Evolutionary conservation across 2,113 vertebrate genomes (phyloP).

Genomic region (Sprattus sprattus): DNA sequence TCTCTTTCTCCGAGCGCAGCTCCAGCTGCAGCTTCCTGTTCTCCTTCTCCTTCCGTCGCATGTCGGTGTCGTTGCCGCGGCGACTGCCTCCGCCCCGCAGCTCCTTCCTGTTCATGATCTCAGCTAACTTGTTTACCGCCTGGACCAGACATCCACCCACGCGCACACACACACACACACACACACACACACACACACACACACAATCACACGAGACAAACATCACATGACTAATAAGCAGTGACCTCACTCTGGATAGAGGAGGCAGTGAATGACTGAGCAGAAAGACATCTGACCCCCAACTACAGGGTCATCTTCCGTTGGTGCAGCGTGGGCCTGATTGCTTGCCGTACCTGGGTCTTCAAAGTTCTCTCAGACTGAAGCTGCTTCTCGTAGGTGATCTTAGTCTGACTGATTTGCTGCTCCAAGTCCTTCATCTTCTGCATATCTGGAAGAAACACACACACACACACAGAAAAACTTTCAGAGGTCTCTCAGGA

Average conservation of each 20-base stretch:
- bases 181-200: neutral
- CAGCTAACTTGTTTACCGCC: slow-evolving; percentile 97
- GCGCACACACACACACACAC: neutral
- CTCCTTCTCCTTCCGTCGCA: slow-evolving; percentile 95
- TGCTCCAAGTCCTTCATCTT: slow-evolving; percentile 84
- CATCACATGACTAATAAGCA: neutral
- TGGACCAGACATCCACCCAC: slow-evolving; percentile 43
- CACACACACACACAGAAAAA: neutral
- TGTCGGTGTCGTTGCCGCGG: slow-evolving; percentile 91
- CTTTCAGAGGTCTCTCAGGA: too few species aligned
- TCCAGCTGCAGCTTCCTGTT: slow-evolving; percentile 97
- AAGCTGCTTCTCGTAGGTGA: slow-evolving; percentile 89
- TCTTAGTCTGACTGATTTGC: slow-evolving; percentile 80
- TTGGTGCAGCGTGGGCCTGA: neutral
- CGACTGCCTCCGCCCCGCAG: slow-evolving; percentile 78
- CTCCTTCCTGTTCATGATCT: slow-evolving; percentile 97
- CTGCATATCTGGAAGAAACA: slow-evolving; percentile 73
- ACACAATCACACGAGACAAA: neutral
- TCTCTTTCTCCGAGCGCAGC: slow-evolving; percentile 92
- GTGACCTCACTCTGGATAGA: neutral
- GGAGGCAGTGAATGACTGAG: neutral
- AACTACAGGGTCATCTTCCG: neutral
- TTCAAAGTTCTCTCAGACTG: slow-evolving; percentile 92
- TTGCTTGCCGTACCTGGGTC: slow-evolving; percentile 77
- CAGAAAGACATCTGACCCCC: neutral